Evolutionary conservation across 23 tunicate species (phyloP).

Genomic region (Pegea sp.): DNA sequence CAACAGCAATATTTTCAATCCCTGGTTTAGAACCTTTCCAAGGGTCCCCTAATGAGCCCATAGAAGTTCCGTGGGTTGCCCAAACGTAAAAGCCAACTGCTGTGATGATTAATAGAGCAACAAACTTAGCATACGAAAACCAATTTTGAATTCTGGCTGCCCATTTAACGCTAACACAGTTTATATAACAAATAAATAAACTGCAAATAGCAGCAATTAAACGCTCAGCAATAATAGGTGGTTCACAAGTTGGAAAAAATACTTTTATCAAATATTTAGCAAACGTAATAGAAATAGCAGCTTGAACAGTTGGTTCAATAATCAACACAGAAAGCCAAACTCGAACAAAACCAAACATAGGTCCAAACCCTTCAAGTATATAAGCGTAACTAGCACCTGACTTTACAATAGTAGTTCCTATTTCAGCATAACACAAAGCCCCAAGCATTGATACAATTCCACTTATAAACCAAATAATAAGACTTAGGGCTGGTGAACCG

Average conservation of each 20-base stretch:
- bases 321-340: slow-evolving; percentile 85
- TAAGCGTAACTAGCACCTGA: slow-evolving; percentile 96
- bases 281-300: slow-evolving; percentile 81
- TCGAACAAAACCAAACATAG: slow-evolving; percentile 65
- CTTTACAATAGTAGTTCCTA: slow-evolving; percentile 87
- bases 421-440: slow-evolving; percentile 89
- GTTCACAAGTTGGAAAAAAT: slow-evolving; percentile 78
- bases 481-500: slow-evolving; percentile 84
- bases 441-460: slow-evolving; percentile 77
- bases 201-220: slow-evolving; percentile 75
- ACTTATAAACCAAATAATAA: slow-evolving; percentile 57
- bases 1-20: slow-evolving; percentile 63
- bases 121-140: slow-evolving; percentile 89
- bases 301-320: slow-evolving; percentile 89
- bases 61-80: slow-evolving; percentile 16
- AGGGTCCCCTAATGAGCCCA: slow-evolving; percentile 33
- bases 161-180: slow-evolving; percentile 55
- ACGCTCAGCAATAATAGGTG: slow-evolving; percentile 63
- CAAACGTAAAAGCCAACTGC: slow-evolving; percentile 28
- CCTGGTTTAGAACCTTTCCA: slow-evolving; percentile 43
- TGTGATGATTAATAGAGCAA: slow-evolving; percentile 64
- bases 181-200: slow-evolving; percentile 52
- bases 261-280: slow-evolving; percentile 67
- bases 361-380: slow-evolving; percentile 81
- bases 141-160: slow-evolving; percentile 67